Evolutionary conservation across 1,140 invertebrate species (phyloP), one percentile per base, ranked within the genome.

Genomic region (Adelges cooleyi): DNA sequence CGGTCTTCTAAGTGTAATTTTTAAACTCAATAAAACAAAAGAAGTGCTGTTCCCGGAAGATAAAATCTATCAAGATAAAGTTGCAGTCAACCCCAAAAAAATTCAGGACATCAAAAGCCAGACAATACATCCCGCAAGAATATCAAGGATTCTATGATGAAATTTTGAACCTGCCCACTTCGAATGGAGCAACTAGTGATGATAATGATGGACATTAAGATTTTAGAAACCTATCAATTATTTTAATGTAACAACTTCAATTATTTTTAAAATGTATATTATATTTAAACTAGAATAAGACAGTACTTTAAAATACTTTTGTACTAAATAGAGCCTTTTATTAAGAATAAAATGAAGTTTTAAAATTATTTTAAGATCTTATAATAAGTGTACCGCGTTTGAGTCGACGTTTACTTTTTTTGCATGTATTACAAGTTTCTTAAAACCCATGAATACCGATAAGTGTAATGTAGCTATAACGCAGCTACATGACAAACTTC

Each of bases 71-170:
- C 8, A 44, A 8, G 40, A 44, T 44, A 8, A 44, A 44, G 40
- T 44, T 15, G 40, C 40, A 44, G 40, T 44, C 3, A 44, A 11
- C 15, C 4, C 4, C 10, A 44, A 44, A 17, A 44, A 3, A 44
- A 8, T n/a, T n/a, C 10, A 17, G 40, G 40, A 17, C n/a, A 44
- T 44, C 10, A 44, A 44, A 44, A 44, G 40, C n/a, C 5, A 17
- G 40, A 44, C 40, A 17, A 44, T 8, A 44, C n/a, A 44, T 56
- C 23, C 18, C 29, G 15, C 36, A 56, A 42, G 53, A 56, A 44
- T 44, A 56, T 27, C 53, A 42, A 42, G 20, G 36, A 42, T 56
- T 56, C 18, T 56, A 56, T 44, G n/a, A 56, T 13, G 53, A 56
- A 42, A 40, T 40, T 9, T 56, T 56, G 36, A 42, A 23, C 23